phyloP scores from a whole-genome alignment of 35 echinoderm and acorn worm species.

The Eucidaris tribuloides region DNA sequence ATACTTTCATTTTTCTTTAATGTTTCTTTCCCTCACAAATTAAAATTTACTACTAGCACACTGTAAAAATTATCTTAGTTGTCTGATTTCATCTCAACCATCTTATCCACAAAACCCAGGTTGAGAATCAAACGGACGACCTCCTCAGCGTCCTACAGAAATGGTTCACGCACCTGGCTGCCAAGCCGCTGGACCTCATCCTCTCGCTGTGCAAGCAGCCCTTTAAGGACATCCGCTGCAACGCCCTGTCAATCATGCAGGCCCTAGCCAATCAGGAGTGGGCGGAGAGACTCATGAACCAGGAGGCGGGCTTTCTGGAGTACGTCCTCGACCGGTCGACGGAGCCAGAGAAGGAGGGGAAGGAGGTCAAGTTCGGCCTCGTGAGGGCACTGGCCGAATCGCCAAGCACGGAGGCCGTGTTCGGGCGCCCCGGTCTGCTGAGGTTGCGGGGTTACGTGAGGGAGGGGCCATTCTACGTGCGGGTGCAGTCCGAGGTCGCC shows the following conservation, averaged over 20 bases:
- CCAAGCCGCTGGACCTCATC: slow-evolving; percentile 58
- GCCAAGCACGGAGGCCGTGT: slow-evolving; percentile 30
- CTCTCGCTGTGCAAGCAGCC: slow-evolving; percentile 76
- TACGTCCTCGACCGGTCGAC: slow-evolving; percentile 79
- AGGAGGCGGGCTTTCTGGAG: slow-evolving; percentile 68
- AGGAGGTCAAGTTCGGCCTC: slow-evolving; percentile 71
- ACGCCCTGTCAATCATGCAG: slow-evolving; percentile 47
- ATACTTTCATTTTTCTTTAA: no score
- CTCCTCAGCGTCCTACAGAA: slow-evolving; percentile 56
- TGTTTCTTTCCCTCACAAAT: no score
- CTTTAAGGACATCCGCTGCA: slow-evolving; percentile 73
- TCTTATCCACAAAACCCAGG: no score
- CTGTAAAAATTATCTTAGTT: no score
- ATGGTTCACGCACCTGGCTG: slow-evolving; percentile 53
- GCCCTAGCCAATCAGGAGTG: slow-evolving; percentile 63
- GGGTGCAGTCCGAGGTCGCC: slow-evolving; percentile 72
- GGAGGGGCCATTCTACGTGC: slow-evolving; percentile 80
- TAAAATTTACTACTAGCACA: no score
- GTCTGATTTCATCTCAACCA: no score
- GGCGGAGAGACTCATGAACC: slow-evolving; percentile 46
- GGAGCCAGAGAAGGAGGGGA: slow-evolving; percentile 69
- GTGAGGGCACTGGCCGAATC: slow-evolving; percentile 65
- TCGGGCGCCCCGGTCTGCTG: slow-evolving; percentile 69
- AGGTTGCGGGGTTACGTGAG: slow-evolving; percentile 69
- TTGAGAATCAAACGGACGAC: slow-evolving; percentile 69